phyloP scores from a whole-genome alignment of 1,140 invertebrate species.

The Zaprionus tsacasi region DNA sequence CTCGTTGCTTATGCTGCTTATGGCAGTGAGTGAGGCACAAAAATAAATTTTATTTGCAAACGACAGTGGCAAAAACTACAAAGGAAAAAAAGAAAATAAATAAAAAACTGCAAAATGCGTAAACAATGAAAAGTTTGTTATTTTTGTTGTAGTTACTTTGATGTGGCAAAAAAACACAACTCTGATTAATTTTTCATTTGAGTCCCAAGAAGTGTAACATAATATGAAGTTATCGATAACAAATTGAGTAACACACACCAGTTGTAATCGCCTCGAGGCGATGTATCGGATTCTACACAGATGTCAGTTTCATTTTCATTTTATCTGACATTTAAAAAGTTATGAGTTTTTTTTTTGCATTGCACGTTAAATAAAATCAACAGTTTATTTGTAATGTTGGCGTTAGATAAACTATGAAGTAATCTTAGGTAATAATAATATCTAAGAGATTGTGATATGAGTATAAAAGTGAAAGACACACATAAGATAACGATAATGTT shows the following conservation, averaged over 20 bases:
- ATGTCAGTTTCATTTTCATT: background rate
- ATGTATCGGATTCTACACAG: background rate
- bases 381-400: background rate
- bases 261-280: background rate
- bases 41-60: constrained; percentile 32
- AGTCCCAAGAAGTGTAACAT: background rate
- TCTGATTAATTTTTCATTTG: constrained; percentile 18
- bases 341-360: background rate
- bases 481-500: background rate
- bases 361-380: background rate
- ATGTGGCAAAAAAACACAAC: constrained; percentile 10
- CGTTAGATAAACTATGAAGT: constrained; percentile 1
- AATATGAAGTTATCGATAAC: background rate
- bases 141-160: constrained; percentile 12
- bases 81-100: background rate
- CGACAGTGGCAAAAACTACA: constrained; percentile 13
- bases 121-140: constrained; percentile 10
- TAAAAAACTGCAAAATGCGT: constrained; percentile 8
- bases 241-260: background rate
- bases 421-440: background rate
- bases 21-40: background rate
- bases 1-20: constrained; percentile 3
- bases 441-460: background rate
- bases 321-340: background rate
- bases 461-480: constrained; percentile 3